These are phyloP conservation scores for Heliocidaris erythrogramma DNA, from an alignment of 35 echinoderm and acorn worm genomes.

Conservation along the genomic window DNA sequence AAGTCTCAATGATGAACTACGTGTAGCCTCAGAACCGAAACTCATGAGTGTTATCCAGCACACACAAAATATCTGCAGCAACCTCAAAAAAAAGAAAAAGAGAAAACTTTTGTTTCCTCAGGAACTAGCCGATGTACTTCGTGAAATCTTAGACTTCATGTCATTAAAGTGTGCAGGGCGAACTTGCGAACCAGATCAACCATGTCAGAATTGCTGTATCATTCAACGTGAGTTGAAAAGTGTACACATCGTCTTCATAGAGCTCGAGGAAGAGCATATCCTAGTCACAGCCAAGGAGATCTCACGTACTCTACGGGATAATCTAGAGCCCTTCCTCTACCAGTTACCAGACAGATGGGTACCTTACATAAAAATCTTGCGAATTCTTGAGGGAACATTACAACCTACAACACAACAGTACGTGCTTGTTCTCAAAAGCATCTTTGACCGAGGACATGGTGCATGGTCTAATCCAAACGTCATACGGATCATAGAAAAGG, in stretches of 20 bases:
- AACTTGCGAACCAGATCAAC: neutral
- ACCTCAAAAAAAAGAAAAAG: neutral
- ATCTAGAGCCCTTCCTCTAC: conserved; percentile 14
- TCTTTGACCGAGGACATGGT: neutral
- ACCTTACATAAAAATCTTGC: neutral
- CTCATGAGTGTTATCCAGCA: conserved; percentile 9
- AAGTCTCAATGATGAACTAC: neutral
- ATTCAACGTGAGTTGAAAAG: neutral
- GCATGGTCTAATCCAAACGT: neutral
- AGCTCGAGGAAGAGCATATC: neutral
- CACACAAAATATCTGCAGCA: neutral
- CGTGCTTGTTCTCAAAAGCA: neutral
- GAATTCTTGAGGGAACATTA: neutral
- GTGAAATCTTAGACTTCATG: neutral
- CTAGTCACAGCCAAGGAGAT: neutral
- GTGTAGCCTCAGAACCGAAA: neutral
- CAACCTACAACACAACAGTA: neutral
- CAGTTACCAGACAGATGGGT: conserved; percentile 27
- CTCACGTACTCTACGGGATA: neutral
- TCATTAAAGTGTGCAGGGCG: neutral
- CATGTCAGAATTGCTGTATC: neutral
- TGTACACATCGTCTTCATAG: neutral
- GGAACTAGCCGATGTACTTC: neutral
- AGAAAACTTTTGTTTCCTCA: neutral
- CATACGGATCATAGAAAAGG: neutral